Evolutionary conservation across 2,113 vertebrate genomes (phyloP).

Genomic region (Microtus pennsylvanicus): DNA sequence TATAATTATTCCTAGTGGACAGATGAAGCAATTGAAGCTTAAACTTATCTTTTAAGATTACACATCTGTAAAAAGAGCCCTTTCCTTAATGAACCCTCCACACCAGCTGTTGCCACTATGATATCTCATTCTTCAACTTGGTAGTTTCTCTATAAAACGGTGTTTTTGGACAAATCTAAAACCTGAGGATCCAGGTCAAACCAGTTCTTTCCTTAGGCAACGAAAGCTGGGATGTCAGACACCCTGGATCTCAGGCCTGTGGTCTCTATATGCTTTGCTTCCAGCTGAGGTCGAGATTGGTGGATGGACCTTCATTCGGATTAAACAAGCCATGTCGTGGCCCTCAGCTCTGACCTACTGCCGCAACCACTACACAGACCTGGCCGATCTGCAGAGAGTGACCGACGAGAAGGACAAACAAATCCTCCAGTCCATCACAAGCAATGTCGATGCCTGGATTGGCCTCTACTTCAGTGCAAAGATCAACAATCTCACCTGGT

Average conservation of each 20-base stretch:
- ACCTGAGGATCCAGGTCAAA: neutral
- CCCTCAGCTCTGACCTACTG: slow-evolving; percentile 50
- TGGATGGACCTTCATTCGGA: slow-evolving; percentile 13
- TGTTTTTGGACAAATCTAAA: neutral
- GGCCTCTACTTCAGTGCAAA: slow-evolving; percentile 62
- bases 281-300: slow-evolving; percentile 52
- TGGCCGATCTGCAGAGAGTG: slow-evolving; percentile 1
- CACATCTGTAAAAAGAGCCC: neutral
- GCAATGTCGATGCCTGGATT: slow-evolving; percentile 48
- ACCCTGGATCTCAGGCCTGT: neutral
- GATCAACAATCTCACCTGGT: slow-evolving; percentile 50
- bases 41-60: neutral
- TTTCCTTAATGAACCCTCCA: neutral
- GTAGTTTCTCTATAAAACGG: neutral
- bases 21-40: neutral
- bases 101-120: neutral
- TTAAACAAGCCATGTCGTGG: slow-evolving; percentile 42
- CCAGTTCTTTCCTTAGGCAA: neutral
- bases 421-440: slow-evolving; percentile 40
- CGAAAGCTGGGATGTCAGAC: neutral
- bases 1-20: neutral
- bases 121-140: neutral
- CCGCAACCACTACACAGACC: slow-evolving; percentile 23
- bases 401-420: accelerated
- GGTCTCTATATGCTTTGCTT: neutral